A percentile compares a stretch with the other conserved stretches of the same genome.
Conservation (phyloP, 2,888 invertebrate species). For the Drosophila fungiperda region DNA sequence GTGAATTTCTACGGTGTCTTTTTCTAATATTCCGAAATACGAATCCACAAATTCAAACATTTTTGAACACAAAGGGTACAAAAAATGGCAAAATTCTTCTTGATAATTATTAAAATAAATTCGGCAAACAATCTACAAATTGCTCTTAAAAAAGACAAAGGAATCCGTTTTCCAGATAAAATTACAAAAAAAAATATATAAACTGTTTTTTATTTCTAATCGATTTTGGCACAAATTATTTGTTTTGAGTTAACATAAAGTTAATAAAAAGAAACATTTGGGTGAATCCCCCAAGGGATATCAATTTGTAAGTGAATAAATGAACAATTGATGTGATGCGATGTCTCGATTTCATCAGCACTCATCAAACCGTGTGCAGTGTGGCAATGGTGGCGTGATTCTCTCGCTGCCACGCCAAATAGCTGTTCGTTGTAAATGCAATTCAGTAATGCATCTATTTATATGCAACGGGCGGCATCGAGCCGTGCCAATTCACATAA, state of each 20-base stretch:
- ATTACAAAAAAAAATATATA: too few relatives aligned
- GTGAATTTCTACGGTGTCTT: not conserved
- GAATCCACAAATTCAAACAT: too few relatives aligned
- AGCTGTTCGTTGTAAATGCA: slow-evolving; percentile 8
- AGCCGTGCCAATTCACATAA: slow-evolving; percentile 24
- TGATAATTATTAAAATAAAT: too few relatives aligned
- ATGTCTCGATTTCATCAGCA: not conserved
- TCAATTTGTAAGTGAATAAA: not conserved
- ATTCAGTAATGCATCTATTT: slow-evolving; percentile 26
- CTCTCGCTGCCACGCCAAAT: slow-evolving; percentile 29
- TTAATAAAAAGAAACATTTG: not conserved
- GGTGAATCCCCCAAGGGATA: slow-evolving; percentile 10
- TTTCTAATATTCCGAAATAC: too few relatives aligned
- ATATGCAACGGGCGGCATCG: slow-evolving; percentile 30
- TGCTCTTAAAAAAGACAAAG: too few relatives aligned
- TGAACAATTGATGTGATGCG: slow-evolving; percentile 3
- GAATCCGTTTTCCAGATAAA: too few relatives aligned
- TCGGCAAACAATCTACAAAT: too few relatives aligned
- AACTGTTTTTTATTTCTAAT: too few relatives aligned
- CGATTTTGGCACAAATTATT: too few relatives aligned
- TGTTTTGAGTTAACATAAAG: not conserved
- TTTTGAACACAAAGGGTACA: too few relatives aligned
- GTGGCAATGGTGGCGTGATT: slow-evolving; percentile 28
- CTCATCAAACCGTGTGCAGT: not conserved
- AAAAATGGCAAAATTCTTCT: too few relatives aligned